Percentiles rank a stretch among this genome's conserved stretches.
phyloP scores from a whole-genome alignment of 2,888 invertebrate species.

The Idaea biselata region DNA sequence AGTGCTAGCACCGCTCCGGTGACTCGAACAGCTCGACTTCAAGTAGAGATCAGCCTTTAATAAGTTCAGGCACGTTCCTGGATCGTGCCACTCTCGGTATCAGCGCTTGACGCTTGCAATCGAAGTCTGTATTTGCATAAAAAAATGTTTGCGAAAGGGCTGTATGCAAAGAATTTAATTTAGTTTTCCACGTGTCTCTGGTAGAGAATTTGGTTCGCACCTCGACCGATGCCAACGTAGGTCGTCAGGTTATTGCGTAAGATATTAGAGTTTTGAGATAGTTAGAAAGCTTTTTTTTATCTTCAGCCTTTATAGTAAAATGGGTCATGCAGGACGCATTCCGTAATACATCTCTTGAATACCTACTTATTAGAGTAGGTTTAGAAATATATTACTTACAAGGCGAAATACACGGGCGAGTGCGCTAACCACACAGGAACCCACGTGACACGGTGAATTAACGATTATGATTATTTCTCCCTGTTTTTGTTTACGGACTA shows the following conservation, averaged over 20 bases:
- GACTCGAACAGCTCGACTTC: slow-evolving; percentile 24
- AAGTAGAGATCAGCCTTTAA: slow-evolving; percentile 33
- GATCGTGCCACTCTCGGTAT: slow-evolving; percentile 29
- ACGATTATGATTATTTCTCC: no score
- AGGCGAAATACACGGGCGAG: no score
- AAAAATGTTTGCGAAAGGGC: slow-evolving; percentile 28
- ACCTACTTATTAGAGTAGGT: no score
- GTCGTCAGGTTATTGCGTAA: background rate
- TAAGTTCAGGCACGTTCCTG: slow-evolving; percentile 44
- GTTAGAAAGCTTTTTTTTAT: background rate
- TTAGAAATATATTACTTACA: no score
- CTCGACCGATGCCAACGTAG: background rate
- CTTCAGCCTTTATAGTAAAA: background rate
- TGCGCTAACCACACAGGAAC: no score
- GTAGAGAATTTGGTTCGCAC: background rate
- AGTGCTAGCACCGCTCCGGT: slow-evolving; percentile 23
- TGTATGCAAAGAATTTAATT: slow-evolving; percentile 20
- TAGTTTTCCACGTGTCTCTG: slow-evolving; percentile 5
- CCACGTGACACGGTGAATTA: no score
- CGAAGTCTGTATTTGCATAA: slow-evolving; percentile 35
- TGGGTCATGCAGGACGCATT: background rate
- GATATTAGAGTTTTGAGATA: background rate
- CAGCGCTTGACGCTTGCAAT: slow-evolving; percentile 31
- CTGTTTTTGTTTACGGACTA: no score
- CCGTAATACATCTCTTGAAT: background rate